phyloP scores from a whole-genome alignment of 2,888 invertebrate genomes.

The Cyaniris semiargus region DNA sequence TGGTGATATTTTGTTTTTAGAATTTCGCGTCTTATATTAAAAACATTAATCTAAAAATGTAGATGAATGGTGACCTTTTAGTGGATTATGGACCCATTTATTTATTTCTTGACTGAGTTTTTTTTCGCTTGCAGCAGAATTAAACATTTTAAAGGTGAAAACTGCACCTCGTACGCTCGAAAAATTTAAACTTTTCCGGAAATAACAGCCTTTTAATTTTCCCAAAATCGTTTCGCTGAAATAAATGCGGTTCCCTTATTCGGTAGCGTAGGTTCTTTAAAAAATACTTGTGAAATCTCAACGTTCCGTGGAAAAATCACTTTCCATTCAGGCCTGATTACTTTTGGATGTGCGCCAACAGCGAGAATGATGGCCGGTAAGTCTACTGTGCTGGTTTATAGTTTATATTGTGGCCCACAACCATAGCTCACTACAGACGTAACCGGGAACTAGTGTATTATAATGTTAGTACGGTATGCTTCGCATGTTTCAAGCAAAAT shows the following conservation, averaged over 20 bases:
- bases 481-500: too few species aligned
- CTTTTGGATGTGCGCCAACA: constrained; percentile 40
- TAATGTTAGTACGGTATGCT: neutral
- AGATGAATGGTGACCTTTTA: neutral
- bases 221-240: neutral
- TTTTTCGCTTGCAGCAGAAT: neutral
- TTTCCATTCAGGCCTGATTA: constrained; percentile 42
- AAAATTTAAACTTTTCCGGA: neutral
- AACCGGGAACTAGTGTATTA: neutral
- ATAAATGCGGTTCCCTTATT: neutral
- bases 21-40: neutral
- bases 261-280: neutral
- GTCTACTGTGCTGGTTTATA: constrained; percentile 34
- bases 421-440: neutral
- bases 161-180: neutral
- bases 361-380: constrained; percentile 39
- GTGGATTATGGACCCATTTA: neutral
- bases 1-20: neutral
- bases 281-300: constrained; percentile 35
- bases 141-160: neutral
- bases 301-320: constrained; percentile 40
- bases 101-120: neutral
- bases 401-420: neutral
- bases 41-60: neutral
- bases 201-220: neutral